Conservation (phyloP, 2,113 vertebrate species). For the Amphiprion ocellaris region DNA sequence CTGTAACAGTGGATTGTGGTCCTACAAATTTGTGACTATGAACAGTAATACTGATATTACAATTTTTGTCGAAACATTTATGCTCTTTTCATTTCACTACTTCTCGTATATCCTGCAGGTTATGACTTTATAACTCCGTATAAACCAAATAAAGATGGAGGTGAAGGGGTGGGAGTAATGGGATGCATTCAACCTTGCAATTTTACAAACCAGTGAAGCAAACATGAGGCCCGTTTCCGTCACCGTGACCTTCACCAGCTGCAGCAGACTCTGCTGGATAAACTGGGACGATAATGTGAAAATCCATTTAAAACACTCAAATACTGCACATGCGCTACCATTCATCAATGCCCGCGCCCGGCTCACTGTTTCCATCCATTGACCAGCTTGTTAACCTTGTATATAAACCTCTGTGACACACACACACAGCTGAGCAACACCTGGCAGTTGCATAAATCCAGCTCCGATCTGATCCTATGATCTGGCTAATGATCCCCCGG, state of each 20-base stretch:
- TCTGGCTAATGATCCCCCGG: conserved; percentile 77
- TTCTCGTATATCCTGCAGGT: too few relatives aligned
- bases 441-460: conserved; percentile 71
- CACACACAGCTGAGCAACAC: conserved; percentile 51
- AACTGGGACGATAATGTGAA: conserved; percentile 22
- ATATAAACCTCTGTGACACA: conserved; percentile 15
- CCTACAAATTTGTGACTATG: too few relatives aligned
- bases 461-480: conserved; percentile 61
- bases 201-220: not conserved
- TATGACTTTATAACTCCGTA: too few relatives aligned
- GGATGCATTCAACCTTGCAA: not conserved
- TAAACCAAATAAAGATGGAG: not conserved
- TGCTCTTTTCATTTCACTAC: too few relatives aligned
- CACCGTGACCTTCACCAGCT: conserved; percentile 31
- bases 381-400: conserved; percentile 56
- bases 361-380: conserved; percentile 59
- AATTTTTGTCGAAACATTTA: too few relatives aligned
- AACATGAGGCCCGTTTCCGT: not conserved
- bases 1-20: too few relatives aligned
- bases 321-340: not conserved
- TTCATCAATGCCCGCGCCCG: not conserved
- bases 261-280: not conserved
- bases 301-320: conserved; percentile 41
- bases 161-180: not conserved
- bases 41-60: too few relatives aligned